These are phyloP conservation scores for Cariama cristata DNA, from an alignment of 2,113 vertebrate genomes.

Conservation along the genomic window DNA sequence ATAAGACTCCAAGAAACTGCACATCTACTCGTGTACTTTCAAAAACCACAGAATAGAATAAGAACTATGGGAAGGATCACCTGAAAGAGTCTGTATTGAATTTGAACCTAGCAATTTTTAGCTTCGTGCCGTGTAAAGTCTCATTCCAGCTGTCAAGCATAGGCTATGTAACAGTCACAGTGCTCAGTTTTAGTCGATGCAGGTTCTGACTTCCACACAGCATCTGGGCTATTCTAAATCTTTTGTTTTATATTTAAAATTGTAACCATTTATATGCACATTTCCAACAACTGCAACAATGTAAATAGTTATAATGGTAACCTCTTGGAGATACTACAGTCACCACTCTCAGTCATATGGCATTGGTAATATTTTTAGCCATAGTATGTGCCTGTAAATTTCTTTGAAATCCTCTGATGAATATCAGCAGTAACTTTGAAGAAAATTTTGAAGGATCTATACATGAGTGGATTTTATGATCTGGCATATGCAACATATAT, in stretches of 20 bases:
- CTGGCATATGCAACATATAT: neutral
- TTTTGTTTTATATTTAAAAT: neutral
- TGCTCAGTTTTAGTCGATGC: neutral
- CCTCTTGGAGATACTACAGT: neutral
- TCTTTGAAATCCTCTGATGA: neutral
- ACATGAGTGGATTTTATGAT: neutral
- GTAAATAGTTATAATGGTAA: neutral
- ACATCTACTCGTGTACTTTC: neutral
- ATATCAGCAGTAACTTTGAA: neutral
- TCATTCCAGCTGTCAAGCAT: neutral
- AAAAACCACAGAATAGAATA: neutral
- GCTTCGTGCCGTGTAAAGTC: neutral
- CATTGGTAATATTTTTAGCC: neutral
- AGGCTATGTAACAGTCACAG: neutral
- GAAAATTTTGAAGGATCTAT: neutral
- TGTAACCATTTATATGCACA: neutral
- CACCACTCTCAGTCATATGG: neutral
- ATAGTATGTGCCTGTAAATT: neutral
- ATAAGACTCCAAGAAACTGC: neutral
- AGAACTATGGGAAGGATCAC: neutral
- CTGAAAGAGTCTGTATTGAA: neutral
- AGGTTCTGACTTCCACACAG: neutral
- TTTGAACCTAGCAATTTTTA: neutral
- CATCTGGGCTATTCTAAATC: neutral
- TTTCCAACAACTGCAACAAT: neutral